These are phyloP conservation scores for Tetragnatha montana DNA, from an alignment of 2,888 invertebrate species.

Conservation along the genomic window DNA sequence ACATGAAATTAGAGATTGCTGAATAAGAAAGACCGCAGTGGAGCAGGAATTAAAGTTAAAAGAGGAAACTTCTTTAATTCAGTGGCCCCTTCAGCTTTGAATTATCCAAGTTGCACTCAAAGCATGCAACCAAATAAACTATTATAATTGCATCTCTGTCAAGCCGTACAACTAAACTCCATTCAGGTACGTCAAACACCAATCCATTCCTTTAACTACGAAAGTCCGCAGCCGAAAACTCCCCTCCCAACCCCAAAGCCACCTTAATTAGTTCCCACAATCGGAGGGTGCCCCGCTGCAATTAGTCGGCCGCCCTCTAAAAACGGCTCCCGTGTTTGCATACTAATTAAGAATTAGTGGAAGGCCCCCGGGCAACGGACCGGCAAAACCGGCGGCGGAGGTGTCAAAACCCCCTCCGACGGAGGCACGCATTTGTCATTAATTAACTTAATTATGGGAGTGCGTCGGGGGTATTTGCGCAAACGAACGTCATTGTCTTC, in stretches of 20 bases:
- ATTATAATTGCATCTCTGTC: too few relatives aligned
- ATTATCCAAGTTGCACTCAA: too few relatives aligned
- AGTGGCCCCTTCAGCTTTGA: too few relatives aligned
- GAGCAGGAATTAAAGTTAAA: too few relatives aligned
- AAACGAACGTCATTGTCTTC: slow-evolving; percentile 69
- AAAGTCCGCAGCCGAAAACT: not conserved
- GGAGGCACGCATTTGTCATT: slow-evolving; percentile 67
- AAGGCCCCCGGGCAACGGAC: slow-evolving; percentile 44
- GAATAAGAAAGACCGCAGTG: too few relatives aligned
- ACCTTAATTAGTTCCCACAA: not conserved
- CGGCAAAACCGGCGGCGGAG: slow-evolving; percentile 58
- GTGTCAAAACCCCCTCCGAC: slow-evolving; percentile 68
- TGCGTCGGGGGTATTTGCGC: slow-evolving; percentile 66
- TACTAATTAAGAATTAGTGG: slow-evolving; percentile 70
- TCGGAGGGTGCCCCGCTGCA: not conserved
- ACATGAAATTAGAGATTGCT: too few relatives aligned
- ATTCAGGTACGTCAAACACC: not conserved
- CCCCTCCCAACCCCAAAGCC: not conserved
- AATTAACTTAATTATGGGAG: slow-evolving; percentile 70
- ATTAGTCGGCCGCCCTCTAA: not conserved
- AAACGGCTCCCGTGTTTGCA: slow-evolving; percentile 53
- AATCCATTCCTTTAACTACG: not conserved
- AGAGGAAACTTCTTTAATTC: too few relatives aligned
- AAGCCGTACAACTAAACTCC: too few relatives aligned
- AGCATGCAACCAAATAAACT: too few relatives aligned